A percentile compares a stretch with the other conserved stretches of the same genome.
Conservation (phyloP, 2,888 invertebrate genomes). For the Torymus auratus region DNA sequence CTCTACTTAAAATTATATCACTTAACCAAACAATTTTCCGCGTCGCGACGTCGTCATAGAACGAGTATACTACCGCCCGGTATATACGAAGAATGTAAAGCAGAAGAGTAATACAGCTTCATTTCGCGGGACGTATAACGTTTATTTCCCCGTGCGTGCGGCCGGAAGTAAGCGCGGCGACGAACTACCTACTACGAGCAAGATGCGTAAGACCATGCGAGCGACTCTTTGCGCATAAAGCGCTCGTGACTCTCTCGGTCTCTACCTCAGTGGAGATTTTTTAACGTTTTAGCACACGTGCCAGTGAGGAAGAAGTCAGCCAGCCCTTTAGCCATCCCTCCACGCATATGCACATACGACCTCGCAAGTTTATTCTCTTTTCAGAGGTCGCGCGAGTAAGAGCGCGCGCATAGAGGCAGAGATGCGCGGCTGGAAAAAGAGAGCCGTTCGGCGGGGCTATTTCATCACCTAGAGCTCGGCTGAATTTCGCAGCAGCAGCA, state of each 20-base stretch:
- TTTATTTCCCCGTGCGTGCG: neutral
- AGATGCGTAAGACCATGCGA: no score
- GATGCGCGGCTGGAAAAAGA: neutral
- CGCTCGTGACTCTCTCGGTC: no score
- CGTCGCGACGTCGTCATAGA: no score
- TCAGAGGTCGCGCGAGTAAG: neutral
- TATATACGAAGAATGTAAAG: neutral
- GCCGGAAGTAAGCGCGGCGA: neutral
- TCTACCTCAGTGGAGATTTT: constrained; percentile 1
- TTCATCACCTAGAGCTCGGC: constrained; percentile 31
- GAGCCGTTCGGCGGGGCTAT: constrained; percentile 19
- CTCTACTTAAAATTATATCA: no score
- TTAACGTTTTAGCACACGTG: neutral
- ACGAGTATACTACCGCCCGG: no score
- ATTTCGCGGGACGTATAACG: neutral
- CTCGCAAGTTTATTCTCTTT: constrained; percentile 22
- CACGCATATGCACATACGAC: neutral
- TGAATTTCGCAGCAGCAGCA: constrained; percentile 27
- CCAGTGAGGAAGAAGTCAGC: neutral
- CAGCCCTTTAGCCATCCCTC: no score
- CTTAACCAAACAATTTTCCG: no score
- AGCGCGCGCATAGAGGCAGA: neutral
- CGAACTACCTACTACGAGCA: neutral
- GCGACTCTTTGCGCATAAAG: no score
- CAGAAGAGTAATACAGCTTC: constrained; percentile 2